A percentile compares a stretch with the other conserved stretches of the same genome.
These are phyloP conservation scores for Hylaeus volcanicus DNA, from an alignment of 1,140 invertebrate genomes.

Conservation along the genomic window DNA sequence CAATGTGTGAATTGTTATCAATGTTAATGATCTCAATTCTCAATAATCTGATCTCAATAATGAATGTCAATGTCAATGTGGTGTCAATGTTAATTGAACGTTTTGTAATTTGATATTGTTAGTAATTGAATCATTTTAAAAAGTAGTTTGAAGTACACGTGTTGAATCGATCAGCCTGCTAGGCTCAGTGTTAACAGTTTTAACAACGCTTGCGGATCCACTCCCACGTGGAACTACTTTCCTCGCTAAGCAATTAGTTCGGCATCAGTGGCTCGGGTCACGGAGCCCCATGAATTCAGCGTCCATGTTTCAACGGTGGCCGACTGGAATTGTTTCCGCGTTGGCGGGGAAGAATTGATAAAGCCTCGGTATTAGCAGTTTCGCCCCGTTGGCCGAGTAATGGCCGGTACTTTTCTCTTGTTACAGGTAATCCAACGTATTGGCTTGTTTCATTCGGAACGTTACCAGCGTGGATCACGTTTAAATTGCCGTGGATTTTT, in stretches of 20 bases:
- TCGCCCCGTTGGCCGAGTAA: constrained; percentile 3
- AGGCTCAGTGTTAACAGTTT: not conserved
- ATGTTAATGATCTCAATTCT: too few species aligned
- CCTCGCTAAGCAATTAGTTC: not conserved
- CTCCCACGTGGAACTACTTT: not conserved
- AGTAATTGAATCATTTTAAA: too few species aligned
- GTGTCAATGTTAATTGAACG: too few species aligned
- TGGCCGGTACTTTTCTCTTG: constrained; percentile 19
- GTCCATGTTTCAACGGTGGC: not conserved
- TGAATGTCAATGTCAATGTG: too few species aligned
- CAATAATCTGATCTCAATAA: too few species aligned
- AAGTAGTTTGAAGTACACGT: too few species aligned
- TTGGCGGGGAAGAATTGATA: constrained; percentile 24
- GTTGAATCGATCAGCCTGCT: too few species aligned
- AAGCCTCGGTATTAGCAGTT: constrained; percentile 33
- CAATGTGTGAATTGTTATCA: too few species aligned
- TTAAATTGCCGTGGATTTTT: constrained; percentile 19
- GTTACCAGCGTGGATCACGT: constrained; percentile 25
- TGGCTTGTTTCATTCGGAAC: constrained; percentile 4
- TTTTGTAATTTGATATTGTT: too few species aligned
- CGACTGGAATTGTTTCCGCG: constrained; percentile 22
- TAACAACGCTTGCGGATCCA: not conserved
- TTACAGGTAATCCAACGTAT: constrained; percentile 23
- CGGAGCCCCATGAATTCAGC: not conserved
- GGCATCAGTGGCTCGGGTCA: not conserved